Evolutionary conservation across 2,888 invertebrate genomes (phyloP).

Genomic region (Eupithecia abbreviata): DNA sequence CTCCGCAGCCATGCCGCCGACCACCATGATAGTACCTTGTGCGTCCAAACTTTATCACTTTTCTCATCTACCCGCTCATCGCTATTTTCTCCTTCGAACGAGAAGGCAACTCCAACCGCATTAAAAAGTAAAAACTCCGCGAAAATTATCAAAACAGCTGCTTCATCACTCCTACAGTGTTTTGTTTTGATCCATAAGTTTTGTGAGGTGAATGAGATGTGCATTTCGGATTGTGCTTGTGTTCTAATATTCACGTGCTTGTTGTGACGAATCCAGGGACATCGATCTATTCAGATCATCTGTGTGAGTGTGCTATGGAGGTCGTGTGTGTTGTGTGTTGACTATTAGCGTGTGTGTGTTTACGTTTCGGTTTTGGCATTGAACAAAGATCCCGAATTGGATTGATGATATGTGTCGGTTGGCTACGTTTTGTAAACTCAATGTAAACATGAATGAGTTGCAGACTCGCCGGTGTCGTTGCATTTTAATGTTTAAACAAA

Average conservation of each 20-base stretch:
- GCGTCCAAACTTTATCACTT: slow-evolving; percentile 59
- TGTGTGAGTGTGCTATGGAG: slow-evolving; percentile 56
- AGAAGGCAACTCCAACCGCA: slow-evolving; percentile 19
- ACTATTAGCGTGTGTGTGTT: slow-evolving; percentile 68
- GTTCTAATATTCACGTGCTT: slow-evolving; percentile 55
- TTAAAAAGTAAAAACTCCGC: slow-evolving; percentile 31
- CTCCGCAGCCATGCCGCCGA: slow-evolving; percentile 79
- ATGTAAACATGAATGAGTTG: slow-evolving; percentile 64
- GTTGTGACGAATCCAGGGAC: slow-evolving; percentile 60
- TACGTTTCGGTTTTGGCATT: slow-evolving; percentile 78
- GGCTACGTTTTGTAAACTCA: slow-evolving; percentile 62
- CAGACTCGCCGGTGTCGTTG: slow-evolving; percentile 45
- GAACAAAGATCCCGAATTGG: slow-evolving; percentile 74
- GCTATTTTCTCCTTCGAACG: background rate
- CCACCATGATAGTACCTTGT: slow-evolving; percentile 82
- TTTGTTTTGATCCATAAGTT: slow-evolving; percentile 52
- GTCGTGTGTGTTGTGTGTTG: slow-evolving; percentile 63
- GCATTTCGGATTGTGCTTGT: slow-evolving; percentile 56
- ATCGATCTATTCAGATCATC: slow-evolving; percentile 53
- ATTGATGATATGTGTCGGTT: slow-evolving; percentile 67
- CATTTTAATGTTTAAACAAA: slow-evolving; percentile 41
- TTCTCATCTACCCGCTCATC: slow-evolving; percentile 26
- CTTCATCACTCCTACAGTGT: slow-evolving; percentile 49
- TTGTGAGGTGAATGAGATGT: slow-evolving; percentile 55
- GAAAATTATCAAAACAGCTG: slow-evolving; percentile 30